Base-by-base conservation (phyloP, 2,888 invertebrate species). In the Epirrita christyi region DNA sequence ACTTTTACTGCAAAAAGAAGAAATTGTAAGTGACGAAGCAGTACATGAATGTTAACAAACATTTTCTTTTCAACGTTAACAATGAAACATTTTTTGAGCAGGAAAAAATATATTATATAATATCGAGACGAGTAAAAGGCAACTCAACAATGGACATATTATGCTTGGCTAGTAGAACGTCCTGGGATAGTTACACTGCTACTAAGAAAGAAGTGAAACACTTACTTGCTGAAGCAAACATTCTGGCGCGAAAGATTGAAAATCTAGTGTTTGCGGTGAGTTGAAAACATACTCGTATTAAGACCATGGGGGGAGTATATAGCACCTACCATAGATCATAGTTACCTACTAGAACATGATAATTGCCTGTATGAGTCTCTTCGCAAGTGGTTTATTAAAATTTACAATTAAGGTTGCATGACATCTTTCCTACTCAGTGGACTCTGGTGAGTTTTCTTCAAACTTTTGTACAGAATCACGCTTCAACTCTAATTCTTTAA, bases 1-100 rank as follows among this genome's bases (percentile, higher is more conserved):
- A 45, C 36, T 80, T 27, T 61, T 67, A 2, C 64, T 88, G 32
- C 86, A 86, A 55, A 86, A 70, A 45, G 82, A 86, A 28, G 86
- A 86, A 70, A 78, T 86, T 41, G 88, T 88, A 67, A 79, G 77
- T 58, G 14, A 29, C 9, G 7, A 11, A 40, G 6, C 46, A 14
- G 28, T 44, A n/a, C n/a, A n/a, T n/a, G n/a, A n/a, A n/a, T n/a
- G n/a, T n/a, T n/a, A n/a, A n/a, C n/a, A n/a, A n/a, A n/a, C n/a
- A n/a, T n/a, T n/a, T n/a, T n/a, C n/a, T n/a, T n/a, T n/a, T n/a
- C n/a, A n/a, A n/a, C n/a, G n/a, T n/a, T n/a, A n/a, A n/a, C n/a
- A n/a, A n/a, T n/a, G n/a, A n/a, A n/a, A n/a, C n/a, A n/a, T n/a
- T 32, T 53, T 13, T 36, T 47, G 6, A 41, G 38, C 59, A 85